Base-by-base conservation (phyloP, 2,797 vertebrate genomes). In the Acanthurus tractus region DNA sequence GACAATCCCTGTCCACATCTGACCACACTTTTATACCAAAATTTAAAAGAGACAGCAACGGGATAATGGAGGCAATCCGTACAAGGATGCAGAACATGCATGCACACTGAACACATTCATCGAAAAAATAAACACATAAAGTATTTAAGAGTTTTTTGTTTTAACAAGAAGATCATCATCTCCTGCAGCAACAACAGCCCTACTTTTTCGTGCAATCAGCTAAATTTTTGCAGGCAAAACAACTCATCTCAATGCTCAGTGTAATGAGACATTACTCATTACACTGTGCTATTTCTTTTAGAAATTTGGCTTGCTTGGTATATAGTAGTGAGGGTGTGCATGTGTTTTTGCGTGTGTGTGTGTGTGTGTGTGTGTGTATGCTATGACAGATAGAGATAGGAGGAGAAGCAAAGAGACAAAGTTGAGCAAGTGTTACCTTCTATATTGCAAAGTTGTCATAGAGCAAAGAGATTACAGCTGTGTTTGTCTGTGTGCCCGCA, bases 401-500 rank as follows among this genome's bases (percentile, higher is more conserved):
- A 29, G 25, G n/a, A 48, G 9, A 6, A 49, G 38, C 1, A 29
- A 14, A 23, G n/a, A 25, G 5, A 52, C 15, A 20, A 34, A 54
- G 48, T 46, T 66, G 44, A 23, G 29, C 7, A 54, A 44, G 48
- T 63, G 63, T 76, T 34, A 42, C 5, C 40, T 40, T 34, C 13
- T 64, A 77, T 74, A 44, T 44, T 59, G 45, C 10, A 70, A 52
- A 65, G 61, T 36, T 62, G 63, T 66, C 44, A 50, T 55, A 67
- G 49, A 36, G 20, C 8, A 2, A 1, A 29, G 12, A 58, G 42
- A 70, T 62, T 44, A 18, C 56, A 64, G 45, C 59, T 58, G 48
- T 46, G 20, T 14, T 29, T 29, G 25, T 29, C 25, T 14, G 18
- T 42, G 22, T 34, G 45, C 14, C 8, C 18, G 1, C 52, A 18